Base-by-base conservation (phyloP, 1,140 invertebrate genomes). In the Rhynchophorus ferrugineus region DNA sequence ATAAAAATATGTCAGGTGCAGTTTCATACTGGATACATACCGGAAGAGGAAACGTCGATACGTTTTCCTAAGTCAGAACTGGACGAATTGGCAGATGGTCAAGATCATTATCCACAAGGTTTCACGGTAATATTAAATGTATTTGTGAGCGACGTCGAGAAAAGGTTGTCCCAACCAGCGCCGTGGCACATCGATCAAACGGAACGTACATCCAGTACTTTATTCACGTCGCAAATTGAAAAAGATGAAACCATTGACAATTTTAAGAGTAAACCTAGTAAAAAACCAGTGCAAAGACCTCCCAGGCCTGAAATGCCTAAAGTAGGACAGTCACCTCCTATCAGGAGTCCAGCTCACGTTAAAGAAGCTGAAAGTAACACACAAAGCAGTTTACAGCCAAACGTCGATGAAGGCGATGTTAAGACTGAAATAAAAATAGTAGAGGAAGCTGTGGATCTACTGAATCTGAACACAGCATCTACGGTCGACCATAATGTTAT, bases 1-100 rank as follows among this genome's bases (percentile, higher is more conserved):
- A 86, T 94, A 50, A 91, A 89, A 68, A 91, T 95, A 57, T 84
- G 90, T 19, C 84, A 91, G 50, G 65, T 95, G 1, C 86, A 91
- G 71, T 86, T 95, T 60, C 86, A 94, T 66, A 90, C 91, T 14
- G 91, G 91, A 19, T 94, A 89, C 64, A 80, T 94, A 33, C 73
- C 79, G 1, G 77, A 82, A 54, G 81, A 81, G 53, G 83, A 87
- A 58, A 85, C 81, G 41, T 76, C 78, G 22, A 70, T 94, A 17
- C 82, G 77, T 33, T 91, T 89, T 57, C 79, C 78, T 19, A 86
- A 81, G 79, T 78, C 76, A 54, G 87, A 91, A 63, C 73, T 91
- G 50, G 89, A 92, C 71, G 84, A 87, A 54, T 71, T 92, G 35
- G 81, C 85, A 3, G 78, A 83, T 54, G 78, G 82, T 2, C 75